Evolutionary conservation across 2,888 invertebrate species (phyloP), one percentile per base, ranked within the genome.

Genomic region (Patella ulyssiponensis): DNA sequence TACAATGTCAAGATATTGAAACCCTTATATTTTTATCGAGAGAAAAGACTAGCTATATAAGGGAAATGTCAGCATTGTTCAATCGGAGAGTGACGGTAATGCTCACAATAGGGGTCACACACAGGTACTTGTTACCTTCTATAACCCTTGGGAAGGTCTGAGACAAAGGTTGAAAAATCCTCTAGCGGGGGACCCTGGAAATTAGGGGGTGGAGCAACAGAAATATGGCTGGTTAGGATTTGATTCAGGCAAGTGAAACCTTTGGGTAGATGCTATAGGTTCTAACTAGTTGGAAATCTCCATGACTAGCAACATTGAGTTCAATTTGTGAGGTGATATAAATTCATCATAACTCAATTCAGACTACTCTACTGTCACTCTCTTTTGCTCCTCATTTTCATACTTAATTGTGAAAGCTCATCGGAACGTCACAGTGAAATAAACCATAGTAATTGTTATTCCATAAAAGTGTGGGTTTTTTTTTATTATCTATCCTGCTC

Each of bases 61-160:
- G 1, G 44, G 9, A 9, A 44, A 44, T 9, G 9, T 44, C 44
- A 9, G 0, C 0, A 0, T 4, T 0, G 0, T 33, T 1, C 9
- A 9, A 44, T 44, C 9, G 44, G 23, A 81, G 81, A 71, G 83
- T 86, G 86, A 83, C 79, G 81, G 84, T 81, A 86, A 88, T 79
- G 86, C 88, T 88, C 85, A 85, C 87, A 81, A 82, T 80, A 86
- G 86, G 87, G 87, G 87, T 79, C 27, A 85, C 87, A 81, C 15
- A 82, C 87, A 77, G 81, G 81, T 84, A 83, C 81, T 20, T 69
- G 77, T 80, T 83, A 80, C 79, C 81, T 73, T 11, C 9, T n/a
- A 44, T n/a, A 51, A 73, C 88, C 87, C 87, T 83, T 87, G 88
- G 88, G 88, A 88, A 88, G 88, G 88, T 88, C 88, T 88, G 88